phyloP scores from a whole-genome alignment of 1,140 invertebrate genomes.

The Aleiodes sp. region DNA sequence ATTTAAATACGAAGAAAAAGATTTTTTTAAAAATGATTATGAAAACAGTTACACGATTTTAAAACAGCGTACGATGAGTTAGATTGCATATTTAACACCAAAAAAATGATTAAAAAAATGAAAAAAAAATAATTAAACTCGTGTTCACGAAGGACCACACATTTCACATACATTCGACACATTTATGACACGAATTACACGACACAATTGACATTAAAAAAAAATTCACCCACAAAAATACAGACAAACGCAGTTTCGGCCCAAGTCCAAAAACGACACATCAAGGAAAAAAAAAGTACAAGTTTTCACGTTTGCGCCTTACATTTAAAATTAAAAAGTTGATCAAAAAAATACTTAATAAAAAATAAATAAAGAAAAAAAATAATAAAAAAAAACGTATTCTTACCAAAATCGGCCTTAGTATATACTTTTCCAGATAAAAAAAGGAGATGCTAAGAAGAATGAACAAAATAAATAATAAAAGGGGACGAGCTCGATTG shows the following conservation, averaged over 20 bases:
- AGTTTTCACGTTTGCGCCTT: conserved; percentile 65
- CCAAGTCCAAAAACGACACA: conserved; percentile 61
- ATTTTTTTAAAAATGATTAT: no score
- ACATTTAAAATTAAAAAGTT: conserved; percentile 51
- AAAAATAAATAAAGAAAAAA: conserved; percentile 6
- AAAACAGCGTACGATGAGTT: conserved; percentile 10
- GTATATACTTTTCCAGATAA: conserved; percentile 61
- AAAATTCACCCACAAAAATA: conserved; percentile 30
- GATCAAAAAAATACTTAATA: conserved; percentile 13
- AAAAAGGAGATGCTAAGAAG: conserved; percentile 27
- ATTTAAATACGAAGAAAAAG: not conserved
- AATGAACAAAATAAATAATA: conserved; percentile 36
- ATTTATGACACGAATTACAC: not conserved
- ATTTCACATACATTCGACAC: not conserved
- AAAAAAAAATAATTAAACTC: not conserved
- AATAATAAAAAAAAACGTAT: conserved; percentile 61
- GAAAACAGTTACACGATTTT: no score
- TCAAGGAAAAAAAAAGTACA: conserved; percentile 65
- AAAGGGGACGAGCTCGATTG: not conserved
- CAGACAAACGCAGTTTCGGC: conserved; percentile 55
- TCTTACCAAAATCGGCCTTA: conserved; percentile 65
- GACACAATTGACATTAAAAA: not conserved
- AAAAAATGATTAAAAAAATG: no score
- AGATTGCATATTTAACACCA: conserved; percentile 21
- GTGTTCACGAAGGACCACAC: conserved; percentile 11